These are phyloP conservation scores for Mastomys coucha DNA, from an alignment of 2,113 vertebrate genomes.

Conservation along the genomic window DNA sequence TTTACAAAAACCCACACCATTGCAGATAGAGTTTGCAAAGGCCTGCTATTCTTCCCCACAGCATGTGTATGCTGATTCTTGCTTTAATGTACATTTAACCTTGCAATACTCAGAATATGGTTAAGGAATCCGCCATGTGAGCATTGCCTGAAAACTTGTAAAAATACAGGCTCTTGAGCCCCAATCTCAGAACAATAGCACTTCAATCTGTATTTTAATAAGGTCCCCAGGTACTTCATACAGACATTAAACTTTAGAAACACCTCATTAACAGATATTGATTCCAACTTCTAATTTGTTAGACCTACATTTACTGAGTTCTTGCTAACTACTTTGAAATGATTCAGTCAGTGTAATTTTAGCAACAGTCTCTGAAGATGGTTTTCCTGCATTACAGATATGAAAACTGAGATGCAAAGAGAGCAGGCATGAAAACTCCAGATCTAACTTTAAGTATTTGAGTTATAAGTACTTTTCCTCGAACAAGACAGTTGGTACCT, in stretches of 20 bases:
- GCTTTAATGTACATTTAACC: not conserved
- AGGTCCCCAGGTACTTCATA: slow-evolving; percentile 28
- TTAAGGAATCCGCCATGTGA: not conserved
- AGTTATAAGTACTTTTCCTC: not conserved
- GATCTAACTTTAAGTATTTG: not conserved
- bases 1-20: not conserved
- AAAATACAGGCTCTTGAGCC: not conserved
- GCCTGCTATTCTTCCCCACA: not conserved
- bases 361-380: not conserved
- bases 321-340: slow-evolving; percentile 12
- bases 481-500: not conserved
- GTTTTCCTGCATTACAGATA: not conserved
- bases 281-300: not conserved
- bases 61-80: not conserved
- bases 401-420: not conserved
- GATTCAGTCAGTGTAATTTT: slow-evolving; percentile 3
- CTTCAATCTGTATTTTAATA: slow-evolving; percentile 3
- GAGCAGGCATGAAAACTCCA: not conserved
- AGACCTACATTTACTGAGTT: slow-evolving; percentile 10
- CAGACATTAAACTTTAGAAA: slow-evolving; percentile 30
- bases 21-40: not conserved
- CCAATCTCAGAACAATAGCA: not conserved
- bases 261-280: slow-evolving; percentile 26
- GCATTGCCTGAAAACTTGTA: not conserved
- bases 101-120: not conserved